phyloP scores from a whole-genome alignment of 2,797 vertebrate genomes.

The Bradypodion ventrale region DNA sequence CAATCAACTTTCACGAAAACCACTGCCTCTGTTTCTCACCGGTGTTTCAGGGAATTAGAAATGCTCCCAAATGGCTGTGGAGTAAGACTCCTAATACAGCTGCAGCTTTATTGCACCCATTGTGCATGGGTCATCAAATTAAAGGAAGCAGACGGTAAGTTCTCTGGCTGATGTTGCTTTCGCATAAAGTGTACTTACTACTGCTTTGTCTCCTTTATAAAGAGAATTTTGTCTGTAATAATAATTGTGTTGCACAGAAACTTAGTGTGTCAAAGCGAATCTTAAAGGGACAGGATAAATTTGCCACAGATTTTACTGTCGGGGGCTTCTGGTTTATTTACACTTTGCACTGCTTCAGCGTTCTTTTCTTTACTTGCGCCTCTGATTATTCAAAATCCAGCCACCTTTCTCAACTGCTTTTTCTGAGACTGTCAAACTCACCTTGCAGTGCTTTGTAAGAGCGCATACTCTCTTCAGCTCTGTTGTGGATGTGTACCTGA shows the following conservation, averaged over 20 bases:
- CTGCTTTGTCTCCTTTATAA: not conserved
- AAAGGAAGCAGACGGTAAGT: not conserved
- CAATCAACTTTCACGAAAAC: not conserved
- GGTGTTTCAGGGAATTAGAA: not conserved
- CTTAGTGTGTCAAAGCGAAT: no score
- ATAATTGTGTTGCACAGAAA: not conserved
- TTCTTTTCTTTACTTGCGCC: constrained; percentile 19
- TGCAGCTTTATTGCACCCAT: not conserved
- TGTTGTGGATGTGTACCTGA: not conserved
- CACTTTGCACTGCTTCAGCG: constrained; percentile 40
- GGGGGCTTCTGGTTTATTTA: constrained; percentile 8
- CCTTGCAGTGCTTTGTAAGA: constrained; percentile 3
- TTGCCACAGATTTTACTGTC: no score
- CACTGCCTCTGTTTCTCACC: not conserved
- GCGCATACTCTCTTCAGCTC: constrained; percentile 5
- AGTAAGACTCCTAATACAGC: not conserved
- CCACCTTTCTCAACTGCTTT: constrained; percentile 26
- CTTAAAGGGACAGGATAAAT: constrained; percentile 36
- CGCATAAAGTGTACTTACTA: not conserved
- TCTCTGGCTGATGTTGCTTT: not conserved
- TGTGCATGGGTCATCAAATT: not conserved
- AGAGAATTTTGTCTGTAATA: not conserved
- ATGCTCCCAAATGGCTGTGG: not conserved
- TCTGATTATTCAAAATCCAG: constrained; percentile 16
- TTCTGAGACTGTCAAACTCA: constrained; percentile 1